Evolutionary conservation across 2,888 invertebrate species (phyloP), one percentile per base, ranked within the genome.

Genomic region (Ophioninae sp.): DNA sequence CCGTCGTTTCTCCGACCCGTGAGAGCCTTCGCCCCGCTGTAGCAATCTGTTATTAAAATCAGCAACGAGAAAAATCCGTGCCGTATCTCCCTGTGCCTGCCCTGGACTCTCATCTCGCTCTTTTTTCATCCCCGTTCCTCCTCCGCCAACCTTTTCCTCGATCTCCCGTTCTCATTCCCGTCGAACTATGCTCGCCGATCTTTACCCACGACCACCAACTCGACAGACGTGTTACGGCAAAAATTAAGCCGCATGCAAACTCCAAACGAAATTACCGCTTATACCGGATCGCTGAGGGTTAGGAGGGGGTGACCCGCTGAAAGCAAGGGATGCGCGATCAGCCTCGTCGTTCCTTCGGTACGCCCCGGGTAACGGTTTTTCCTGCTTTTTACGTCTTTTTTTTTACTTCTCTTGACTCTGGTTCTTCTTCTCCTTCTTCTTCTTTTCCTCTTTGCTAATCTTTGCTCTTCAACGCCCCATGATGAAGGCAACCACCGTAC

Each of bases 61-160:
- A 92, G 92, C 91, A 92, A 92, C 91, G 92, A 91, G 92, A 92
- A 92, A 92, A 93, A 92, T 92, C 90, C 93, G 93, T 92, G 92
- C 93, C 92, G 90, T 92, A 93, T 92, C 93, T 92, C 83, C 86
- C 85, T 82, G 86, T 83, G 85, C 88, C 82, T 86, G 81, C 80
- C 84, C 81, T 86, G 84, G 82, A 81, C 77, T 65, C 21, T 44
- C 44, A 57, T 39, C 64, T 77, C 23, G 57, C 64, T 76, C 56
- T 69, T 30, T 44, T 62, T 37, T 37, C 44, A 20, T 39, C 64
- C 57, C 64, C 37, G 37, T 20, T 62, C 8, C 41, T 79, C 70
- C 79, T 37, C 70, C 64, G n/a, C n/a, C n/a, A n/a, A 65, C 44
- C 37, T 75, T 78, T 70, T 20, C 41, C 17, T 41, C 10, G 20